Evolutionary conservation across 1,140 invertebrate species (phyloP).

Genomic region (Bombus superbus): DNA sequence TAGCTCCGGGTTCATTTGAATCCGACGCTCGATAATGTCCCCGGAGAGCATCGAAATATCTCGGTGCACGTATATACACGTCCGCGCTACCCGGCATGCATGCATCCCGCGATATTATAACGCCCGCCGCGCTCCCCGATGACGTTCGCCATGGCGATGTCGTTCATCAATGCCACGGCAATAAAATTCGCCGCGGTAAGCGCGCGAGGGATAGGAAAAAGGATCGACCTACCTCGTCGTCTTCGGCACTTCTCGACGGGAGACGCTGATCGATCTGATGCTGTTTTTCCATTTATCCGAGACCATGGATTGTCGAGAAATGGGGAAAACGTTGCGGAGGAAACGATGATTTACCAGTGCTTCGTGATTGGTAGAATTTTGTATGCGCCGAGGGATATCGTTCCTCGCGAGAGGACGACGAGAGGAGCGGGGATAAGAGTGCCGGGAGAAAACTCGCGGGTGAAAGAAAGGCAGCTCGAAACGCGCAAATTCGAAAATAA

Average conservation of each 20-base stretch:
- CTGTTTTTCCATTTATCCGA: neutral
- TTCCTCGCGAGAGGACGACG: neutral
- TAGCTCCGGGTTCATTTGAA: constrained; percentile 76
- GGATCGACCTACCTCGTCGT: no score
- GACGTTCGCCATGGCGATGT: constrained; percentile 34
- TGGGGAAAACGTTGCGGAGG: no score
- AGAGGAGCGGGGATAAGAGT: neutral
- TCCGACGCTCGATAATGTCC: constrained; percentile 76
- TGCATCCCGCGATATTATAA: constrained; percentile 40
- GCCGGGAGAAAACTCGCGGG: neutral
- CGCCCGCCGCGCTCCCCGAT: constrained; percentile 20
- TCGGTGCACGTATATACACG: constrained; percentile 30
- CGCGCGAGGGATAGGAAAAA: neutral
- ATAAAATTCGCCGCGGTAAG: constrained; percentile 41
- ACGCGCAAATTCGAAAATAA: constrained; percentile 21
- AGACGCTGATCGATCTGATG: constrained; percentile 28
- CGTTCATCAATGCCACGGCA: constrained; percentile 57
- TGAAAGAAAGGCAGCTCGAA: neutral
- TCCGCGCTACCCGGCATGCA: neutral
- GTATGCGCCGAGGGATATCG: neutral
- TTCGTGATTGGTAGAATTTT: neutral
- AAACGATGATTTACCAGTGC: neutral
- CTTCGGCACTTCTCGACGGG: neutral
- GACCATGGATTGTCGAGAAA: neutral
- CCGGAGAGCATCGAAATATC: constrained; percentile 73